Percentiles rank a stretch among this genome's conserved stretches.
Evolutionary conservation across 2,113 vertebrate genomes (phyloP).

Genomic region (Ochotona curzoniae): DNA sequence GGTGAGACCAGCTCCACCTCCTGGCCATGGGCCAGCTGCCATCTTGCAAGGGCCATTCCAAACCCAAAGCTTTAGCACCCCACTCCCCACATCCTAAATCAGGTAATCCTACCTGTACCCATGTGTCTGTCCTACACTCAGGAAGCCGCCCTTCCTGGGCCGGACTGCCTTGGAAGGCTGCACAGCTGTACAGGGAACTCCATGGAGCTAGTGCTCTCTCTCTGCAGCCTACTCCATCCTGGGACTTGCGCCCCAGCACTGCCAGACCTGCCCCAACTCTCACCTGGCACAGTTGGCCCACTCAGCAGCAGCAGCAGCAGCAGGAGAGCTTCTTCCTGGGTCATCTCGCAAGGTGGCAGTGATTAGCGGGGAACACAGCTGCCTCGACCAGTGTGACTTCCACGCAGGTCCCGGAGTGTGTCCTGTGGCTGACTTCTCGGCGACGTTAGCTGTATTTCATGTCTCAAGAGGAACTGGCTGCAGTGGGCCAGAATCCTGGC

Average conservation of each 20-base stretch:
- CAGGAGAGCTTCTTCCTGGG: neutral
- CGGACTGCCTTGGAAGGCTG: neutral
- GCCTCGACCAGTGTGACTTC: neutral
- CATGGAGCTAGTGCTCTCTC: neutral
- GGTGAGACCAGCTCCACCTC: too few relatives aligned
- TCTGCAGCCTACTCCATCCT: neutral
- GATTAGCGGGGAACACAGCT: too few relatives aligned
- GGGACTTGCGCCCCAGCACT: neutral
- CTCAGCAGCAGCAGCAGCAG: neutral
- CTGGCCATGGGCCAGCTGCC: too few relatives aligned
- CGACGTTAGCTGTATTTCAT: neutral
- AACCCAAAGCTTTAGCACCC: too few relatives aligned
- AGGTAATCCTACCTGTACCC: too few relatives aligned
- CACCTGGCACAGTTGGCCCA: too few relatives aligned
- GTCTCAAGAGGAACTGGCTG: too few relatives aligned
- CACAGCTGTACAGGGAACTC: neutral
- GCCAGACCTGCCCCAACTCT: neutral
- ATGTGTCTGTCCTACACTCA: too few relatives aligned
- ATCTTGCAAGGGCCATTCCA: too few relatives aligned
- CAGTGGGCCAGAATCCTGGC: too few relatives aligned
- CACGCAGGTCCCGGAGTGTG: neutral
- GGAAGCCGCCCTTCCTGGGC: neutral
- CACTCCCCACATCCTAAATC: too few relatives aligned
- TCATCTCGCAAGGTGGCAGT: too few relatives aligned
- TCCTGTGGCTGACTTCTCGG: neutral